phyloP scores from a whole-genome alignment of 2,113 vertebrate genomes.

The Balaeniceps rex region DNA sequence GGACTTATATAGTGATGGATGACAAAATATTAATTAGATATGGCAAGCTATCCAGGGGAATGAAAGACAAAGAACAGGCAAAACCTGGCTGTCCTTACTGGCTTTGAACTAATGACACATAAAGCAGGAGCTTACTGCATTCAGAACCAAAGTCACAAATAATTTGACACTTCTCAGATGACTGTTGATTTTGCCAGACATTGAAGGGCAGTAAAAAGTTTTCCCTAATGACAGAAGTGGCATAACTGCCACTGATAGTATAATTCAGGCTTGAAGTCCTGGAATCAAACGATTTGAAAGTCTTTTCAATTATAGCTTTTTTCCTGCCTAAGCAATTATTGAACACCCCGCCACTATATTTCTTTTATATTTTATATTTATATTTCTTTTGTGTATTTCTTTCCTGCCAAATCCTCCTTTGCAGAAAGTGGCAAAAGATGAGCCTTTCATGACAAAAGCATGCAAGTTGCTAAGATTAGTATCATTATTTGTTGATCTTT shows the following conservation, averaged over 20 bases:
- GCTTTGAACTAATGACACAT: slow-evolving; percentile 43
- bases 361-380: slow-evolving; percentile 28
- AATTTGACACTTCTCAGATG: slow-evolving; percentile 19
- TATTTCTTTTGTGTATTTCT: slow-evolving; percentile 20
- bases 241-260: not conserved
- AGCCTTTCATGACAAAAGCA: slow-evolving; percentile 6
- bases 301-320: not conserved
- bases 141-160: not conserved
- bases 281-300: not conserved
- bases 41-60: slow-evolving; percentile 2
- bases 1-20: not conserved
- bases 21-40: slow-evolving; percentile 52
- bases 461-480: not conserved
- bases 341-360: not conserved
- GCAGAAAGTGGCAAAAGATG: not conserved
- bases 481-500: slow-evolving; percentile 20
- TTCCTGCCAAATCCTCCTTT: not conserved
- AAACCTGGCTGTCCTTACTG: not conserved
- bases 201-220: slow-evolving; percentile 11
- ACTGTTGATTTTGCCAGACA: slow-evolving; percentile 27
- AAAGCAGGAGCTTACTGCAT: not conserved
- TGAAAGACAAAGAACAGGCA: slow-evolving; percentile 8
- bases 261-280: not conserved
- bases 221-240: not conserved
- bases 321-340: not conserved